Evolutionary conservation across 2,113 vertebrate species (phyloP), one percentile per base, ranked within the genome.

Genomic region (Rhabdomys dilectus): DNA sequence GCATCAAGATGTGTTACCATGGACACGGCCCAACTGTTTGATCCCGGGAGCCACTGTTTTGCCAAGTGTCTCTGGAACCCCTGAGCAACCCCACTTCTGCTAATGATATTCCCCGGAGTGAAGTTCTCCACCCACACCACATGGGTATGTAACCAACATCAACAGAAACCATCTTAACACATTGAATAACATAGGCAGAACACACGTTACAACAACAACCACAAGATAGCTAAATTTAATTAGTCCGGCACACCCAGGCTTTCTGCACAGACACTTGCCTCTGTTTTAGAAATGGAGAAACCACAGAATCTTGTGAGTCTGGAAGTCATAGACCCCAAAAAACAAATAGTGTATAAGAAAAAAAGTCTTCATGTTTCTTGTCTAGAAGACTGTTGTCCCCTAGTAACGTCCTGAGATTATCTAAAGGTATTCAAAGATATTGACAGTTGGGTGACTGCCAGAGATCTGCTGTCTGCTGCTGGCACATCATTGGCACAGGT

Each of bases 91-190:
- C 94, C n/a, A 2, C 82, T 91, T 45, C 93, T 92, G 64, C 95
- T 97, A 88, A 94, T 53, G 72, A 82, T 97, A 86, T 96, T 97
- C 95, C 87, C 84, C 26, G 29, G 94, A 97, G 95, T 92, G 93
- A 77, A 94, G 84, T 94, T 97, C 95, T 93, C 95, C 97, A 97
- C 97, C 97, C 97, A 96, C 60, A 88, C 93, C 95, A 95, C 93
- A 93, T 96, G 96, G 96, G 90, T 96, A 51, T 92, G 93, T 94
- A 97, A 97, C 97, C 94, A 97, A 92, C 90, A 97, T 94, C 97
- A 97, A 97, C 97, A 98, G 90, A 97, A 95, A 94, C 81, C 4
- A 56, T 96, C 93, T 95, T 96, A 90, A 97, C 97, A 96, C 93
- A 96, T 78, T 91, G 95, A 96, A 88, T 85, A 97, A 95, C 95